Evolutionary conservation across 2,888 invertebrate genomes (phyloP).

Genomic region (Conus canariensis): DNA sequence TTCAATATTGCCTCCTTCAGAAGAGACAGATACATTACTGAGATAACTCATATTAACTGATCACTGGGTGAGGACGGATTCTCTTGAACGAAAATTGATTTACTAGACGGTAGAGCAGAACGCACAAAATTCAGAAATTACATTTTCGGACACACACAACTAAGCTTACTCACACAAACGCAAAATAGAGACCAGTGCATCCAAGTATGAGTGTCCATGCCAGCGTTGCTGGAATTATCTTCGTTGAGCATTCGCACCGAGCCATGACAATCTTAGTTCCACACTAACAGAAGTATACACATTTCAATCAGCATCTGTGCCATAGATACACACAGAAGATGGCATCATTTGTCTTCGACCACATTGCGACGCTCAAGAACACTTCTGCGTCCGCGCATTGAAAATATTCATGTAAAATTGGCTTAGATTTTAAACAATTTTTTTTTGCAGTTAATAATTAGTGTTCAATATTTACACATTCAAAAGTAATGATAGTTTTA

Average conservation of each 20-base stretch:
- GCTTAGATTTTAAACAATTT: background rate
- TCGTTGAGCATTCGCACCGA: constrained; percentile 71
- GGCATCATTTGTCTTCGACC: constrained; percentile 57
- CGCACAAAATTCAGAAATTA: too few species aligned
- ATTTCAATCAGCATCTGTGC: constrained; percentile 42
- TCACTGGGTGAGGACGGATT: too few species aligned
- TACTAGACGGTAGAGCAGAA: too few species aligned
- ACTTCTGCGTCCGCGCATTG: constrained; percentile 38
- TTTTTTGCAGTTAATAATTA: too few species aligned
- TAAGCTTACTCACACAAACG: constrained; percentile 92
- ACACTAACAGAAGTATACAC: constrained; percentile 32
- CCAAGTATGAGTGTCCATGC: constrained; percentile 97
- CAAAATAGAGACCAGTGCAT: constrained; percentile 96
- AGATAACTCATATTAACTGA: too few species aligned
- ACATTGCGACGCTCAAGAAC: constrained; percentile 46
- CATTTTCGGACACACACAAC: too few species aligned
- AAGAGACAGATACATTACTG: too few species aligned
- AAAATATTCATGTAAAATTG: constrained; percentile 39
- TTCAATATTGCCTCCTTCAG: too few species aligned
- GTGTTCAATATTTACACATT: too few species aligned
- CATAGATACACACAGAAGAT: constrained; percentile 55
- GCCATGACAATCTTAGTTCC: constrained; percentile 57
- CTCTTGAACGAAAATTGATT: too few species aligned
- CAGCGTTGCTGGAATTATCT: constrained; percentile 91
- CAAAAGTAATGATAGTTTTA: too few species aligned